A percentile compares a stretch with the other conserved stretches of the same genome.
Evolutionary conservation across 2,113 vertebrate species (phyloP).

Genomic region (Nannobrachium achirus): DNA sequence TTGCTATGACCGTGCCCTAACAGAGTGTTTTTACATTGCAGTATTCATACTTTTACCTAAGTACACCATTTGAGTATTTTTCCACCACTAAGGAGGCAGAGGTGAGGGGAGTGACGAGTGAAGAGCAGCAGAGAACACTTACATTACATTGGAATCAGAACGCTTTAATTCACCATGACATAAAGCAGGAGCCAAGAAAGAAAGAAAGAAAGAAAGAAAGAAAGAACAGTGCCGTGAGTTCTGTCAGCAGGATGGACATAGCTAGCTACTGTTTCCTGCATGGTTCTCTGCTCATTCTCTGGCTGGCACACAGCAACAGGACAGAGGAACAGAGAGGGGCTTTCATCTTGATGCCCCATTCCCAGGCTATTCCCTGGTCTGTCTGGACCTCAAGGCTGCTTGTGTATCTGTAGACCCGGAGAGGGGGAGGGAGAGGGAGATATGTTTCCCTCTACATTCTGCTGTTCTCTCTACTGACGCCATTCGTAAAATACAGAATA

Average conservation of each 20-base stretch:
- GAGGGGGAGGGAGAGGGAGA: constrained; percentile 12
- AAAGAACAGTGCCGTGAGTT: background rate
- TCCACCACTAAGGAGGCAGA: too few relatives aligned
- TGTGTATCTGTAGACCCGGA: constrained; percentile 51
- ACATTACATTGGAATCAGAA: too few relatives aligned
- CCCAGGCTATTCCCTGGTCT: constrained; percentile 25
- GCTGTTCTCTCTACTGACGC: constrained; percentile 9
- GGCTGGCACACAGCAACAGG: constrained; percentile 42
- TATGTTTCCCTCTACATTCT: too few relatives aligned
- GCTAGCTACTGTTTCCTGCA: constrained; percentile 12
- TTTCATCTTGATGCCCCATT: constrained; percentile 60
- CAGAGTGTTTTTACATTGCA: too few relatives aligned
- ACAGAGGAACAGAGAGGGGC: constrained; percentile 44
- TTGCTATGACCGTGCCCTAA: too few relatives aligned
- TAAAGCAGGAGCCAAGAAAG: background rate
- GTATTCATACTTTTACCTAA: too few relatives aligned
- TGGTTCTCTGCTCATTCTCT: constrained; percentile 9
- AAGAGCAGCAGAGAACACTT: too few relatives aligned
- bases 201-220: constrained; percentile 35
- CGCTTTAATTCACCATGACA: too few relatives aligned
- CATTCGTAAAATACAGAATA: too few relatives aligned
- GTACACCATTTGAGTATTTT: too few relatives aligned
- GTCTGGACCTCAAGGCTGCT: constrained; percentile 35
- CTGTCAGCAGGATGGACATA: constrained; percentile 37
- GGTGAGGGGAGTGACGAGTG: too few relatives aligned